Evolutionary conservation across 2,888 invertebrate species (phyloP).

Genomic region (Philereme transversata): DNA sequence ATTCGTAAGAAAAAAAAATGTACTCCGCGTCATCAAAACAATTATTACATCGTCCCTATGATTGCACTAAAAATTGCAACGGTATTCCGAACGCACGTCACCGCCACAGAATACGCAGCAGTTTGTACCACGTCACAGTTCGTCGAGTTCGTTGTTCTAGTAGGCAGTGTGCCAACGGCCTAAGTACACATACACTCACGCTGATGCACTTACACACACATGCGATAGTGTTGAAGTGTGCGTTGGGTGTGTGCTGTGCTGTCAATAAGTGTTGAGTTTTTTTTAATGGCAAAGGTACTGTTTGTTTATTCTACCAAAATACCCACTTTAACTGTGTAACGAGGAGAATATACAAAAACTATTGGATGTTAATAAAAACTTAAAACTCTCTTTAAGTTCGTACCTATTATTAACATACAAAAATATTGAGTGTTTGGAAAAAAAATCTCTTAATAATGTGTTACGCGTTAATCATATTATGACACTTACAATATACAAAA

Average conservation of each 20-base stretch:
- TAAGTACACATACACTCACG: conserved; percentile 46
- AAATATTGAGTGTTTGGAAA: too few relatives aligned
- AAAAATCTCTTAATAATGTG: too few relatives aligned
- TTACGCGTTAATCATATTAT: too few relatives aligned
- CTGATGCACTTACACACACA: conserved; percentile 39
- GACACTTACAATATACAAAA: too few relatives aligned
- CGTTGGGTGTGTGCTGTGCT: not conserved
- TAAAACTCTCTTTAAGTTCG: too few relatives aligned
- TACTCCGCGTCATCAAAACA: too few relatives aligned
- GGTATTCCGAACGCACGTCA: conserved; percentile 68
- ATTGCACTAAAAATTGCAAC: conserved; percentile 43
- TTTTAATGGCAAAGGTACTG: not conserved
- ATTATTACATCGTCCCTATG: too few relatives aligned
- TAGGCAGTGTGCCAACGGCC: conserved; percentile 82
- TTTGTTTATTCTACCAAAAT: not conserved
- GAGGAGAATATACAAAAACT: too few relatives aligned
- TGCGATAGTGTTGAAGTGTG: conserved; percentile 28
- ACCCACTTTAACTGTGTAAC: too few relatives aligned
- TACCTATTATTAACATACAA: too few relatives aligned
- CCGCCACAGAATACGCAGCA: conserved; percentile 11
- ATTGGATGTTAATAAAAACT: too few relatives aligned
- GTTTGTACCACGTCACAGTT: conserved; percentile 65
- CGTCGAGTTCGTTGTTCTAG: conserved; percentile 77
- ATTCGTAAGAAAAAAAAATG: too few relatives aligned
- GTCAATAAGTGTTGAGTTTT: conserved; percentile 6